A percentile compares a stretch with the other conserved stretches of the same genome.
Evolutionary conservation across 2,797 vertebrate genomes (phyloP).

Genomic region (Poeciliopsis turneri): DNA sequence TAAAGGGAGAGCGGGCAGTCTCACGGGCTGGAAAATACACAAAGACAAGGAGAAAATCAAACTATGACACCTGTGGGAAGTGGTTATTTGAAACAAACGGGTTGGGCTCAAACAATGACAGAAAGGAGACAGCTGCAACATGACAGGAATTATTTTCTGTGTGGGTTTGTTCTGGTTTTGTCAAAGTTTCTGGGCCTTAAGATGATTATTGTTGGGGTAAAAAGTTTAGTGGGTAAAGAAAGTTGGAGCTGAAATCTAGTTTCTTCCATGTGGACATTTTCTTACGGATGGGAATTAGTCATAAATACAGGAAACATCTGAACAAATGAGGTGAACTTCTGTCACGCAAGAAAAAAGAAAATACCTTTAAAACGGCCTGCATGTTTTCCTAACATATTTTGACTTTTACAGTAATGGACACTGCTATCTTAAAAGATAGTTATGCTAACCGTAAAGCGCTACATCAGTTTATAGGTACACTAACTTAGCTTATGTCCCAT

Average conservation of each 20-base stretch:
- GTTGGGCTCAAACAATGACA: slow-evolving; percentile 3
- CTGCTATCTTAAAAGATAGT: too few relatives aligned
- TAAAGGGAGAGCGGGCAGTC: slow-evolving; percentile 1
- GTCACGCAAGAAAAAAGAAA: not conserved
- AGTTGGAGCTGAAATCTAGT: not conserved
- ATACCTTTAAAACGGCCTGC: not conserved
- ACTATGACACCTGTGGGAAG: slow-evolving; percentile 7
- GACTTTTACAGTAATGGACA: not conserved
- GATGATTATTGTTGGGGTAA: not conserved
- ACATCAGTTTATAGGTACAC: too few relatives aligned
- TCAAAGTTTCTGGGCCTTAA: not conserved
- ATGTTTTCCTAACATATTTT: not conserved
- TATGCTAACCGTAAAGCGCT: too few relatives aligned
- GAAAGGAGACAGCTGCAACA: slow-evolving; percentile 6
- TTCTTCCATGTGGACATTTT: not conserved
- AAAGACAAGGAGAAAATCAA: slow-evolving; percentile 9
- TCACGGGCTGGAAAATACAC: slow-evolving; percentile 10
- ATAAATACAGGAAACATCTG: not conserved
- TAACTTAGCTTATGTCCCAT: too few relatives aligned
- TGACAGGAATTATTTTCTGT: not conserved
- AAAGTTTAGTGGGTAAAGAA: slow-evolving; percentile 2
- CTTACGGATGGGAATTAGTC: not conserved
- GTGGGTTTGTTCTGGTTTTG: not conserved
- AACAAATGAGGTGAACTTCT: too few relatives aligned
- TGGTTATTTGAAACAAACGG: slow-evolving; percentile 3